Conservation (phyloP, 2,113 vertebrate species). For the Centrocercus urophasianus region DNA sequence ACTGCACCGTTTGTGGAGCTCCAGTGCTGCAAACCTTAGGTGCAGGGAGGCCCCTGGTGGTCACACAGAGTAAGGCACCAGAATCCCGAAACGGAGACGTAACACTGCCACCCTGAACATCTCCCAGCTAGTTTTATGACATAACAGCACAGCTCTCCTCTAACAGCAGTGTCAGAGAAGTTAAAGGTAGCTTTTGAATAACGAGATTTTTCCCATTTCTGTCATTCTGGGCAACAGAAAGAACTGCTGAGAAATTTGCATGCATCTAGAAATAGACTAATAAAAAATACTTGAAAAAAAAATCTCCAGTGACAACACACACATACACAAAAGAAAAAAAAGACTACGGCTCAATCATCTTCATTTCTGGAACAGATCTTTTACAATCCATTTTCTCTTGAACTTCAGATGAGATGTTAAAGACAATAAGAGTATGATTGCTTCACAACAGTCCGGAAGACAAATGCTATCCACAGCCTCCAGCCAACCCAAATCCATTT, state of each 20-base stretch:
- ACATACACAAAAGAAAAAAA: too few relatives aligned
- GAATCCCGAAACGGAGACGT: rapidly evolving
- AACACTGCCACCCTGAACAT: rapidly evolving
- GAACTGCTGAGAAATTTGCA: background rate
- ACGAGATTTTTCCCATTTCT: background rate
- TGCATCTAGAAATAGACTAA: too few relatives aligned
- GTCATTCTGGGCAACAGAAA: background rate
- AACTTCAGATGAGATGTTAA: background rate
- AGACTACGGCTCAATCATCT: background rate
- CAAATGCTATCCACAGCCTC: background rate
- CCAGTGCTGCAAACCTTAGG: background rate
- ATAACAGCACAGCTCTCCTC: background rate
- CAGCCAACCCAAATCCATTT: background rate
- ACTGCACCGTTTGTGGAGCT: rapidly evolving
- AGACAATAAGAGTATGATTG: background rate
- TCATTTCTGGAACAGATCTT: background rate
- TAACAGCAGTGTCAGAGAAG: background rate
- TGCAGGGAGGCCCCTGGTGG: background rate
- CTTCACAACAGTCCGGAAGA: background rate
- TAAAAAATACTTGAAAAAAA: too few relatives aligned
- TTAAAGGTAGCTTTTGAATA: background rate
- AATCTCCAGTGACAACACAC: too few relatives aligned
- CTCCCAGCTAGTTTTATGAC: too few relatives aligned
- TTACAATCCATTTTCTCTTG: background rate
- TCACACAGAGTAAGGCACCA: background rate